Base-by-base conservation (phyloP, 35 echinoderm and acorn worm genomes). In the Amphiura filiformis region DNA sequence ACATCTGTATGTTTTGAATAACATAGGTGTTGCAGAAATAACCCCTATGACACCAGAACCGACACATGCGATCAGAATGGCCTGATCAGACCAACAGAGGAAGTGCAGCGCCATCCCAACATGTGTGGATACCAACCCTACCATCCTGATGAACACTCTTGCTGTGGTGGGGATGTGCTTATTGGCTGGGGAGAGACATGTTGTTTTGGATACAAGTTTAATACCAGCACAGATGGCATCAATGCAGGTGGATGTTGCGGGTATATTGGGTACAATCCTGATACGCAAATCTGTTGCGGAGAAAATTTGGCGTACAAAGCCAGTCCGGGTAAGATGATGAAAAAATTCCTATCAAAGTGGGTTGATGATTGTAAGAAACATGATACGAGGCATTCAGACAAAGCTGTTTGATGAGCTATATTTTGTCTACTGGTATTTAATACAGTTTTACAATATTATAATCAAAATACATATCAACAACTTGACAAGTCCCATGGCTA, bases 161-260 rank as follows among this genome's bases (percentile, higher is more conserved):
- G 83, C 26, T 91, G 89, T 57, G 39, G 41, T 38, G 82, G 82
- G 22, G 65, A 57, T 0, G 13, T 18, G 12, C 89, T 91, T 37
- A 80, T 91, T 18, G 89, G 82, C 9, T 31, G 26, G 1, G 89
- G 89, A 39, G 37, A 91, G 82, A 91, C 89, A 23, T 91, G 89
- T 39, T 91, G 89, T 77, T 18, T 28, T 39, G 76, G 89, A 0
- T 32, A 31, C 38, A 33, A 38, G 13, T 85, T 78, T 37, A 33
- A 56, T 31, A 91, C 89, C 28, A 82, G 81, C 23, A 82, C 81
- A 78, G 26, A 84, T 11, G 76, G 40, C 17, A 26, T 88, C 14
- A 61, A 61, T 36, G 35, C 35, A 64, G 83, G 83, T 5, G 15
- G 13, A 30, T 85, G 83, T 37, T 85, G 83, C 28, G 56, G 83